Conservation (phyloP, 2,797 vertebrate genomes). For the Helarctos malayanus region DNA sequence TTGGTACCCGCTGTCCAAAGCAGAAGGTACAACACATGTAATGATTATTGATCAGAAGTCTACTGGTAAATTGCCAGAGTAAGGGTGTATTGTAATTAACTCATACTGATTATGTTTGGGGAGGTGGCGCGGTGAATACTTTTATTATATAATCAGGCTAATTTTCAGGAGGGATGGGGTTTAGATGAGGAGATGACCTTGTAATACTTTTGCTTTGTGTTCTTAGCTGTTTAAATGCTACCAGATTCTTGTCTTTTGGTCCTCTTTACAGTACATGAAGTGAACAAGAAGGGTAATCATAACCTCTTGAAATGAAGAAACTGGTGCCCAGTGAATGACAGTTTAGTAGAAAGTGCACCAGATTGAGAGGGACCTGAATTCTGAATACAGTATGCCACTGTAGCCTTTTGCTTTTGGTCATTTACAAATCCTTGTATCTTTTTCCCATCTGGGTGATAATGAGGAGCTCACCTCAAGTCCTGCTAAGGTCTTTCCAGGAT, state of each 20-base stretch:
- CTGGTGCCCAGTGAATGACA: background rate
- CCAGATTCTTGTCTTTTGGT: constrained; percentile 13
- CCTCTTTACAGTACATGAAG: background rate
- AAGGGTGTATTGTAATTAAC: background rate
- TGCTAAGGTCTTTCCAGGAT: constrained; percentile 59
- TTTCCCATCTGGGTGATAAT: constrained; percentile 24
- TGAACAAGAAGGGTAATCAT: background rate
- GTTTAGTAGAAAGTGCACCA: constrained; percentile 17
- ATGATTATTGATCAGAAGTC: background rate
- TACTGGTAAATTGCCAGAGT: background rate
- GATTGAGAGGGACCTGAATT: background rate
- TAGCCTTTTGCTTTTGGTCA: constrained; percentile 60
- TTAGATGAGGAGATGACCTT: constrained; percentile 25
- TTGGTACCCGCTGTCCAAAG: constrained; percentile 1
- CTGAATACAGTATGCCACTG: background rate
- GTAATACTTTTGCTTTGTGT: background rate
- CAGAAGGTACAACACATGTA: background rate
- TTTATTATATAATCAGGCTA: constrained; percentile 32
- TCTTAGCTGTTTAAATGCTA: background rate
- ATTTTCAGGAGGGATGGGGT: constrained; percentile 37
- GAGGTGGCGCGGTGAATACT: background rate
- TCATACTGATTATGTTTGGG: background rate
- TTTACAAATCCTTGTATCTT: constrained; percentile 14
- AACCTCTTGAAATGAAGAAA: constrained; percentile 53
- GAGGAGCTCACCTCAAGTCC: constrained; percentile 43